Base-by-base conservation (phyloP, 2,113 vertebrate genomes). In the Phylloscopus whistleri region DNA sequence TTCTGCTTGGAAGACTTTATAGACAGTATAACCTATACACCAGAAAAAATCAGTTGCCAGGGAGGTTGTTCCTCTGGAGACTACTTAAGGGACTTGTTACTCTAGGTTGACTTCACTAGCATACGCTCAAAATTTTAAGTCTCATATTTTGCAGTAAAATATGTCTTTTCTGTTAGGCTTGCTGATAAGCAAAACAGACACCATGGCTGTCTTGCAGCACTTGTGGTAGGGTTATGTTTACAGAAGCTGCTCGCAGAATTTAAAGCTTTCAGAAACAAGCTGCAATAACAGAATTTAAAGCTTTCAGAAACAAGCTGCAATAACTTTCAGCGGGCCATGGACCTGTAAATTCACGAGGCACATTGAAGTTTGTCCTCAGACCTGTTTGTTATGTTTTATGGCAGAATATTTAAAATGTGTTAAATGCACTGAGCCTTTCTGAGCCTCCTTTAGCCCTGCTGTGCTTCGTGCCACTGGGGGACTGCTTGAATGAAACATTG, bases 31-130 rank as follows among this genome's bases (percentile, higher is more conserved):
- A 69, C 52, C 86, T 74, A 24, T 24, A 46, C 44, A 67, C 33
- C 39, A 89, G 68, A 56, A 88, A 69, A 84, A 84, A 67, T 10
- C 19, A n/a, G 62, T 69, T 87, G 46, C 72, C 46, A 56, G 27
- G 74, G 39, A 58, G 30, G 79, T 49, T 53, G 62, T 52, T 93
- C 77, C 66, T 79, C 87, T 87, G n/a, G 58, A 84, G n/a, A 62
- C 44, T 46, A 13, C 66, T 72, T 51, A 39, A 64, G 48, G 68
- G 63, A 41, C 59, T 94, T 80, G 60, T 59, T 80, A 22, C 79
- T n/a, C 39, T 35, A 67, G 93, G 48, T 24, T 74, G 60, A 33
- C 66, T 86, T 90, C 26, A 20, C 68, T 56, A 63, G n/a, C 53
- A 13, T n/a, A 41, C 23, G 3, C 46, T 89, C 44, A 37, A 48